Evolutionary conservation across 2,888 invertebrate species (phyloP).

Genomic region (Scelioninae gen. 2): DNA sequence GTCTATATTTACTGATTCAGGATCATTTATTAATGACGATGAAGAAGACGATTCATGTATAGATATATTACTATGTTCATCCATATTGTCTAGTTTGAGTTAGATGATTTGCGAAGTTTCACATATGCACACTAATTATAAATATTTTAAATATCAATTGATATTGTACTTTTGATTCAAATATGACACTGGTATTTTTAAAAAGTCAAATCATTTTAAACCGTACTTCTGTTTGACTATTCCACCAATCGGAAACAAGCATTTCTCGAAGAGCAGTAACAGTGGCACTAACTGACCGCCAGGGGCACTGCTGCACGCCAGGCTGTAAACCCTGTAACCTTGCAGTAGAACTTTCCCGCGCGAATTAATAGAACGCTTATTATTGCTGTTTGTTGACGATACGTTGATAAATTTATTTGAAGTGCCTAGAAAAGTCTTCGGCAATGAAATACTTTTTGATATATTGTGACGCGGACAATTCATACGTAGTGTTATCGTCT

Average conservation of each 20-base stretch:
- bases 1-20: too few relatives aligned
- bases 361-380: neutral
- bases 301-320: neutral
- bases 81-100: too few relatives aligned
- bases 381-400: neutral
- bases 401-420: neutral
- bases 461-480: too few relatives aligned
- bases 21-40: too few relatives aligned
- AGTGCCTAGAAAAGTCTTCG: neutral
- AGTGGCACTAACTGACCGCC: neutral
- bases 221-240: neutral
- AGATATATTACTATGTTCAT: too few relatives aligned
- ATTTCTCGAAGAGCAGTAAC: neutral
- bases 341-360: neutral
- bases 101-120: too few relatives aligned
- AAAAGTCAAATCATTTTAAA: neutral
- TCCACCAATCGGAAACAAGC: neutral
- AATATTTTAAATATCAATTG: too few relatives aligned
- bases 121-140: too few relatives aligned
- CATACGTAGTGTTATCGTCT: too few relatives aligned
- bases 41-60: too few relatives aligned
- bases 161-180: too few relatives aligned
- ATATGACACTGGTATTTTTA: neutral
- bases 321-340: neutral
- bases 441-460: too few relatives aligned